Conservation (phyloP, 2,797 vertebrate species). For the Artibeus jamaicensis region DNA sequence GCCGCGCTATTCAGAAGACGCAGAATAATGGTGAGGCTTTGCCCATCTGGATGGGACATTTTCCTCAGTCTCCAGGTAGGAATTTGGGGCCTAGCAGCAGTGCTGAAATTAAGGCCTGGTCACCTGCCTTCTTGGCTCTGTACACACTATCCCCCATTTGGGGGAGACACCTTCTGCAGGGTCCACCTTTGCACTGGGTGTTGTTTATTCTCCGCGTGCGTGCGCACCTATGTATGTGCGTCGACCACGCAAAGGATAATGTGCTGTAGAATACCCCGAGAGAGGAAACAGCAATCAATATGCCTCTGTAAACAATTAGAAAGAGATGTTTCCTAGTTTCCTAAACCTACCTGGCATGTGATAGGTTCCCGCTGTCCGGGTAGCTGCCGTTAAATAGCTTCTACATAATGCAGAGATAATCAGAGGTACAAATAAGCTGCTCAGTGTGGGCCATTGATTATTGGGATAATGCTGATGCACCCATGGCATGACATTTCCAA, state of each 20-base stretch:
- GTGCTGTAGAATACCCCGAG: background rate
- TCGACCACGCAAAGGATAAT: background rate
- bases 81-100: background rate
- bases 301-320: constrained; percentile 75
- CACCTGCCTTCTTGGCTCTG: background rate
- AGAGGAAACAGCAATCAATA: constrained; percentile 64
- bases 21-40: background rate
- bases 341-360: constrained; percentile 70
- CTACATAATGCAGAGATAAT: constrained; percentile 83
- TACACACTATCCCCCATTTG: background rate
- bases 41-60: background rate
- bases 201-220: background rate
- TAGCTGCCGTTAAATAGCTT: constrained; percentile 73
- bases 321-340: constrained; percentile 66
- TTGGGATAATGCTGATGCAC: constrained; percentile 76
- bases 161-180: background rate
- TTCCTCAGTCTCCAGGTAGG: background rate
- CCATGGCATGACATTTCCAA: constrained; percentile 67
- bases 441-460: constrained; percentile 81
- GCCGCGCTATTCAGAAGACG: background rate
- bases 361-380: constrained; percentile 53
- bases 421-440: constrained; percentile 76
- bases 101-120: background rate
- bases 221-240: fast-evolving
- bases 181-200: background rate